phyloP scores from a whole-genome alignment of 1,140 invertebrate species.

The Drosophila sucinea region DNA sequence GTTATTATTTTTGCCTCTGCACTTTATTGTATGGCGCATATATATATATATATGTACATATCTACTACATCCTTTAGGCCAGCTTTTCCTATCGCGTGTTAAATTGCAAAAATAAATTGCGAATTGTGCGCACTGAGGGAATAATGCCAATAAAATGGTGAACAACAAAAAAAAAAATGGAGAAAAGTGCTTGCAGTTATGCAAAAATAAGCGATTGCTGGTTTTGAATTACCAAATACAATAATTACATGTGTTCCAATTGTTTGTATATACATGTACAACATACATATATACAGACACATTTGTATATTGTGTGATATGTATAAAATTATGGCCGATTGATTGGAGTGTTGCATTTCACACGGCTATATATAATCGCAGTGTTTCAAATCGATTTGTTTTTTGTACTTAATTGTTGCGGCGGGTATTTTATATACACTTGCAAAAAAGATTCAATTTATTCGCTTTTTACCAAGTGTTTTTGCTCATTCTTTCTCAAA shows the following conservation, averaged over 20 bases:
- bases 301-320: not conserved
- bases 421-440: slow-evolving; percentile 28
- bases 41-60: not conserved
- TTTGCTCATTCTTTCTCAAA: too few species aligned
- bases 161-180: slow-evolving; percentile 53
- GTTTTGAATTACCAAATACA: slow-evolving; percentile 69
- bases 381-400: slow-evolving; percentile 52
- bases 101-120: slow-evolving; percentile 80
- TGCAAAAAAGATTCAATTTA: slow-evolving; percentile 16
- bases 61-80: slow-evolving; percentile 22
- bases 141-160: slow-evolving; percentile 77
- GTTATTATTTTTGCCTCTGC: slow-evolving; percentile 31
- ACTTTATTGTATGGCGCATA: slow-evolving; percentile 31
- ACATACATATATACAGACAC: slow-evolving; percentile 1
- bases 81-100: slow-evolving; percentile 61
- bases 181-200: slow-evolving; percentile 62
- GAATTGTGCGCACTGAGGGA: slow-evolving; percentile 61
- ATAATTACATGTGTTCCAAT: slow-evolving; percentile 29
- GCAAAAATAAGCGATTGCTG: slow-evolving; percentile 54
- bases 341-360: slow-evolving; percentile 61
- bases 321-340: slow-evolving; percentile 56
- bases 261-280: slow-evolving; percentile 7
- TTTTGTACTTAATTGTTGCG: slow-evolving; percentile 35
- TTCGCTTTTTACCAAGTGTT: too few species aligned
- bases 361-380: slow-evolving; percentile 49